phyloP scores from a whole-genome alignment of 2,888 invertebrate genomes.

The Oscheius onirici region DNA sequence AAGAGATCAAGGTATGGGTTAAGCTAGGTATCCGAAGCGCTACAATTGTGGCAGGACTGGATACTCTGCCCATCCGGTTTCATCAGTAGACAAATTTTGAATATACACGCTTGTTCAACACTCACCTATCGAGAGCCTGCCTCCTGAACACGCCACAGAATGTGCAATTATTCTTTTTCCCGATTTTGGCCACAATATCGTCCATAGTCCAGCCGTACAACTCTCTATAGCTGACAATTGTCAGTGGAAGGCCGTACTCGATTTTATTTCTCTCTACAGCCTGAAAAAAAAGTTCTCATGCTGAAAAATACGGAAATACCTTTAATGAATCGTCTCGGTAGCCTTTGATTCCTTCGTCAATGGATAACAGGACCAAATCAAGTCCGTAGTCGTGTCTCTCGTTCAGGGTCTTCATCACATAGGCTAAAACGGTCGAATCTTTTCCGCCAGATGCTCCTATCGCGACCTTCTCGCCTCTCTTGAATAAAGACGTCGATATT shows the following conservation, averaged over 20 bases:
- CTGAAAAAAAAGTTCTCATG: conserved; percentile 20
- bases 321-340: conserved; percentile 92
- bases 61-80: too few species aligned
- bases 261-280: conserved; percentile 88
- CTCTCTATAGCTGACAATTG: conserved; percentile 90
- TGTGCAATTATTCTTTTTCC: conserved; percentile 90
- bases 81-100: too few species aligned
- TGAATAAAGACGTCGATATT: conserved; percentile 57
- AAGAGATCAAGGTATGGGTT: too few species aligned
- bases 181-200: conserved; percentile 84
- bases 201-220: conserved; percentile 99
- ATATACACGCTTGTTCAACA: too few species aligned
- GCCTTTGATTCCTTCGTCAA: conserved; percentile 94
- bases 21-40: too few species aligned
- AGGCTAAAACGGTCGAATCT: conserved; percentile 96
- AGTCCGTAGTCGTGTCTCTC: conserved; percentile 89
- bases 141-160: conserved; percentile 82
- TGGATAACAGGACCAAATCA: conserved; percentile 88
- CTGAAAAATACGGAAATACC: conserved; percentile 75
- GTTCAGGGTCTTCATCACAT: conserved; percentile 85
- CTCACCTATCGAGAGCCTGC: conserved; percentile 83
- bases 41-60: too few species aligned
- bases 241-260: conserved; percentile 91
- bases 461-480: conserved; percentile 67
- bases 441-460: conserved; percentile 72